Conservation (phyloP, 2,888 invertebrate genomes). For the Andricus curvator region DNA sequence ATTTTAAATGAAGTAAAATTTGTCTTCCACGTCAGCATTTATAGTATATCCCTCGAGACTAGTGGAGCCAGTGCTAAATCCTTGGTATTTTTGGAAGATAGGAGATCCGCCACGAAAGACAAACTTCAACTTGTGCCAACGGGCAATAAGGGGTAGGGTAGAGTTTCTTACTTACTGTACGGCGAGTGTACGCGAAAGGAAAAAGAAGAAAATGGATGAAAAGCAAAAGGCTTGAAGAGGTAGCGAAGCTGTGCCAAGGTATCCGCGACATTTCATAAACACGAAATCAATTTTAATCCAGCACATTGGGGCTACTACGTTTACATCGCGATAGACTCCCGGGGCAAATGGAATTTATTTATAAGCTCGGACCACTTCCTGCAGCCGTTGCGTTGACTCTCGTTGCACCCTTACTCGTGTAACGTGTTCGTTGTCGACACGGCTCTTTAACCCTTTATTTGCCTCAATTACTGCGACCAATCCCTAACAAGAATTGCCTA, state of each 20-base stretch:
- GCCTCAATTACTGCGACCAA: not conserved
- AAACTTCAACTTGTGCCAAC: slow-evolving; percentile 34
- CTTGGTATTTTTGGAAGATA: slow-evolving; percentile 69
- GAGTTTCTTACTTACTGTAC: slow-evolving; percentile 1
- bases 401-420: not conserved
- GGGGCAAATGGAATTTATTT: slow-evolving; percentile 65
- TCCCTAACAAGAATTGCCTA: not conserved
- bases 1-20: slow-evolving; percentile 2
- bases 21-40: not conserved
- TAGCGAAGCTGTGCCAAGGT: slow-evolving; percentile 59
- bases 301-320: slow-evolving; percentile 35
- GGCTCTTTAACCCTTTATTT: slow-evolving; percentile 6
- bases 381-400: not conserved
- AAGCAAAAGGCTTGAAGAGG: slow-evolving; percentile 43
- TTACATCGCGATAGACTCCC: slow-evolving; percentile 36
- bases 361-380: slow-evolving; percentile 64
- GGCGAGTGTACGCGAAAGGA: slow-evolving; percentile 35
- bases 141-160: slow-evolving; percentile 28
- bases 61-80: slow-evolving; percentile 59
- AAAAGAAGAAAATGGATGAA: slow-evolving; percentile 16
- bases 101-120: slow-evolving; percentile 48
- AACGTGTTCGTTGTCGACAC: not conserved
- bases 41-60: slow-evolving; percentile 16
- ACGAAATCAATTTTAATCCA: slow-evolving; percentile 74
- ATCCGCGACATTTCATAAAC: slow-evolving; percentile 72